Percentiles rank a stretch among this genome's conserved stretches.
These are phyloP conservation scores for Chrysemys picta DNA, from an alignment of 2,113 vertebrate species.

Conservation along the genomic window DNA sequence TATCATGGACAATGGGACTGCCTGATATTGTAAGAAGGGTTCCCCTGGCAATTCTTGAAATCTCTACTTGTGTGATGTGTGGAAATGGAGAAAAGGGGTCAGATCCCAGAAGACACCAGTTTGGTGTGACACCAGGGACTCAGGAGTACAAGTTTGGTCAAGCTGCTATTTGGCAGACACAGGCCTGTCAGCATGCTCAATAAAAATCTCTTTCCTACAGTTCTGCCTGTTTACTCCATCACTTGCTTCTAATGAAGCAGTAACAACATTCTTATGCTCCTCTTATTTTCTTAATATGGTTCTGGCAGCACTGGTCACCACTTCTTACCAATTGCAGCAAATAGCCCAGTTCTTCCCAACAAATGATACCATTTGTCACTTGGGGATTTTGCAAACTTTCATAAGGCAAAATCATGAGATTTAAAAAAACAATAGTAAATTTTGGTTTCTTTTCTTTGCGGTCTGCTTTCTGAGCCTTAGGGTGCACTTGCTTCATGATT, in stretches of 20 bases:
- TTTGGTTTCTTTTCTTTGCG: neutral
- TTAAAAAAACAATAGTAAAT: neutral
- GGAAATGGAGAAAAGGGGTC: neutral
- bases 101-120: neutral
- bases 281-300: neutral
- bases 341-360: neutral
- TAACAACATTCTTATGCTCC: neutral
- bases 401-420: neutral
- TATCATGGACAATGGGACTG: neutral
- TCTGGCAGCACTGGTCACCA: neutral
- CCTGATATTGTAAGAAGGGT: neutral
- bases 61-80: accelerated
- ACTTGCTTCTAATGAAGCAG: neutral
- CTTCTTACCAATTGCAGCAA: neutral
- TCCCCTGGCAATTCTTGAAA: neutral
- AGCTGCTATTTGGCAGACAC: neutral
- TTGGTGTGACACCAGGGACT: neutral
- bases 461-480: neutral
- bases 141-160: accelerated
- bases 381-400: neutral
- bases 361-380: neutral
- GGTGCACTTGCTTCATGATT: neutral
- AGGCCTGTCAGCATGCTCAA: neutral
- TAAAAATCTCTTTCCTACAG: neutral
- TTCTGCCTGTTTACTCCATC: neutral